Percentiles rank a stretch among this genome's conserved stretches.
These are phyloP conservation scores for Pasiphila rectangulata DNA, from an alignment of 2,888 invertebrate species.

Conservation along the genomic window DNA sequence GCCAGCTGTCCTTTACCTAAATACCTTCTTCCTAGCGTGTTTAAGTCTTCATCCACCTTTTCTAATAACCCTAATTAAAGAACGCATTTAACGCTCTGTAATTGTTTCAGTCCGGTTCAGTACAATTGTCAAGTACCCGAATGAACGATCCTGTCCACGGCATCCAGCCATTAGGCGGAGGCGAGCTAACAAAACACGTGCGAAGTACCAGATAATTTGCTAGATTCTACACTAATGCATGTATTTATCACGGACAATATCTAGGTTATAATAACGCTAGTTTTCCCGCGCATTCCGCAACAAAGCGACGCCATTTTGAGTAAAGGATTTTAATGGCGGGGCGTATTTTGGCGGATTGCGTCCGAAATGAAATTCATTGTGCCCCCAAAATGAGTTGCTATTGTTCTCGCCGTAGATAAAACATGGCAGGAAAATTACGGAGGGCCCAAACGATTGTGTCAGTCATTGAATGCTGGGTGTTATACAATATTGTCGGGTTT, in stretches of 20 bases:
- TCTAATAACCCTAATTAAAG: no score
- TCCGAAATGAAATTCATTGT: conserved; percentile 72
- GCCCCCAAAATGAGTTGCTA: conserved; percentile 68
- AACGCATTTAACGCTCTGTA: neutral
- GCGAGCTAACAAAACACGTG: conserved; percentile 19
- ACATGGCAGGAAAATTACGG: conserved; percentile 76
- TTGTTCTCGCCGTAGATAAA: conserved; percentile 67
- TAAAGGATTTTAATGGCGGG: conserved; percentile 63
- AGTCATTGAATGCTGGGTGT: conserved; percentile 60
- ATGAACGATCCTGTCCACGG: neutral
- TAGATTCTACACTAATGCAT: conserved; percentile 31
- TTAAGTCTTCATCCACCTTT: no score
- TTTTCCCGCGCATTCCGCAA: conserved; percentile 26
- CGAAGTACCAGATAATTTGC: conserved; percentile 26
- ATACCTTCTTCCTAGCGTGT: no score
- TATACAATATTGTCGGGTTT: conserved; percentile 59
- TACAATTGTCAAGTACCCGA: conserved; percentile 1
- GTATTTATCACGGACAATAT: conserved; percentile 34
- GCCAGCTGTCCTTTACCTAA: no score
- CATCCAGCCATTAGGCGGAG: conserved; percentile 10
- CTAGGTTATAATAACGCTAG: conserved; percentile 32
- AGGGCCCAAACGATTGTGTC: conserved; percentile 54
- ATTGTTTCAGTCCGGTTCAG: neutral
- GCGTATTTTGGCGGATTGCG: conserved; percentile 63
- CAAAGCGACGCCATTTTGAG: conserved; percentile 33